Evolutionary conservation across 2,888 invertebrate species (phyloP), one percentile per base, ranked within the genome.

Genomic region (Diaprepes abbreviatus): DNA sequence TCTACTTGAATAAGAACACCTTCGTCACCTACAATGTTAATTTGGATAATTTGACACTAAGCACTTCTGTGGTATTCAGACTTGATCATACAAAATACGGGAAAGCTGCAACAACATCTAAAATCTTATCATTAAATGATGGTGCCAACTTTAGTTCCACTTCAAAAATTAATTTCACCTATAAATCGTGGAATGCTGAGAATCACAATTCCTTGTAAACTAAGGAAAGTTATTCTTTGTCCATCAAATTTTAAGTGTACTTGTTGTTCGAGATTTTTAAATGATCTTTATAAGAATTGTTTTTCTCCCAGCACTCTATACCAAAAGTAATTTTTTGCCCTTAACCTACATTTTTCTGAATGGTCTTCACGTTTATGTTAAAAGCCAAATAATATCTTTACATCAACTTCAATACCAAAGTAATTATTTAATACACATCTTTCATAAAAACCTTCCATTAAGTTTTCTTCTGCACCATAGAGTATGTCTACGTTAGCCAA

Each of bases 141-240:
- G 97, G 97, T 0, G 96, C 92, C 12, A 96, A 86, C 95, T 80
- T 96, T 93, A 1, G 92, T 92, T 3, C 95, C 95, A 58, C 98
- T 98, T 98, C 98, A 98, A 84, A 98, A 98, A 85, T 98, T 98
- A 28, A 97, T 96, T 48, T 98, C 98, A 3, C 98, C 98, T 93
- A 97, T 97, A 84, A 98, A 98, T 79, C 97, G 93, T 70, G 94
- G 94, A 83, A 98, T 98, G 85, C 98, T 98, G 16, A 98, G 87
- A 35, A 98, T 94, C 19, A 98, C 98, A 79, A 98, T 97, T 38
- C 97, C 98, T 84, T 98, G 98, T 24, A 98, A 86, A 72, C 96
- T 96, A 0, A 98, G 98, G 36, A 98, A 85, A 0, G 97, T 97
- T 76, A 98, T 97, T 74, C 96, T 88, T 81, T 96, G 95, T 0